phyloP scores from a whole-genome alignment of 2,113 vertebrate genomes.

The Actinemys pallida region DNA sequence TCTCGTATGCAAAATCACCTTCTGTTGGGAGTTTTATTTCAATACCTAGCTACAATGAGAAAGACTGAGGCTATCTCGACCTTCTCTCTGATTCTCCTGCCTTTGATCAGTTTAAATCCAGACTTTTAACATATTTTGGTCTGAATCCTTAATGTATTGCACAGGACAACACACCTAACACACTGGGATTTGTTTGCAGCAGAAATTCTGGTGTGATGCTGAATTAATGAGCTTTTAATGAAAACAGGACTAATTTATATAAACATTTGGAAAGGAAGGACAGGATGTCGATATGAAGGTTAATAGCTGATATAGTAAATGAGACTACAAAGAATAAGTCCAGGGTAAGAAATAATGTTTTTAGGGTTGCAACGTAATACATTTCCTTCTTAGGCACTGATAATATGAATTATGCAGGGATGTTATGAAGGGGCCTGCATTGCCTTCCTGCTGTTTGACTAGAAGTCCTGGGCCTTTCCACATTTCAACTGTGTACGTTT shows the following conservation, averaged over 20 bases:
- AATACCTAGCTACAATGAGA: neutral
- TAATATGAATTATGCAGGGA: neutral
- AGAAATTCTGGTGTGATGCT: constrained; percentile 22
- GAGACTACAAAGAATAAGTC: constrained; percentile 40
- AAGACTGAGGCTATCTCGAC: neutral
- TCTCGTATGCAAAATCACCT: neutral
- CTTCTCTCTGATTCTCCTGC: neutral
- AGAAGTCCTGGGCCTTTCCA: constrained; percentile 38
- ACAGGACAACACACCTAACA: neutral
- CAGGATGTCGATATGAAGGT: neutral
- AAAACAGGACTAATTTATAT: neutral
- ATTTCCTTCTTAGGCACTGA: neutral
- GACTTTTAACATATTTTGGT: neutral
- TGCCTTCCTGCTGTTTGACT: constrained; percentile 31
- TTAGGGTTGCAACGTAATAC: neutral
- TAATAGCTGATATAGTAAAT: neutral
- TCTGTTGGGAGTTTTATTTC: neutral
- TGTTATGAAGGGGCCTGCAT: neutral
- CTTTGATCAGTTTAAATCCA: constrained; percentile 21
- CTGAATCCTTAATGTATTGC: neutral
- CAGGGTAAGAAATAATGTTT: constrained; percentile 20
- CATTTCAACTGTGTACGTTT: constrained; percentile 44
- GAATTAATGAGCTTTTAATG: constrained; percentile 55
- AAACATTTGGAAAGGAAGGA: constrained; percentile 27
- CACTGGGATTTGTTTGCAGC: constrained; percentile 37